Percentiles rank a stretch among this genome's conserved stretches.
These are phyloP conservation scores for Microctonus aethiopoides DNA, from an alignment of 2,888 invertebrate species.

Conservation along the genomic window DNA sequence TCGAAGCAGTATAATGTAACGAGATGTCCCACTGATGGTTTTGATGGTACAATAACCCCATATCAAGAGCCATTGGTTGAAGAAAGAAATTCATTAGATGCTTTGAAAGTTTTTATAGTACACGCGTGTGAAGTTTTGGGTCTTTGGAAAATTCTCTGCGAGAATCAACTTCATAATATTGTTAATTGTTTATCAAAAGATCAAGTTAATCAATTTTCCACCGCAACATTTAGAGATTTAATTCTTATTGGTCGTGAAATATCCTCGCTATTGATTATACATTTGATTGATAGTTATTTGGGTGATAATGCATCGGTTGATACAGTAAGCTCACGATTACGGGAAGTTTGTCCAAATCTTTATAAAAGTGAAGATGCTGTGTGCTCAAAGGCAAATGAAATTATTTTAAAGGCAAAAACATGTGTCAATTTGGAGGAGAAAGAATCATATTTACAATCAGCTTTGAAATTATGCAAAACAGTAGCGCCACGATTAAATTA, in stretches of 20 bases:
- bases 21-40: constrained; percentile 54
- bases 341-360: constrained; percentile 92
- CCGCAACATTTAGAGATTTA: constrained; percentile 77
- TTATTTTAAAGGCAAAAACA: constrained; percentile 83
- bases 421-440: constrained; percentile 81
- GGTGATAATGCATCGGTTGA: constrained; percentile 96
- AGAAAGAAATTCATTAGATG: constrained; percentile 82
- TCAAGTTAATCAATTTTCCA: constrained; percentile 71
- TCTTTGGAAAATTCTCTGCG: constrained; percentile 91
- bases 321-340: constrained; percentile 85
- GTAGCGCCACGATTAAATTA: constrained; percentile 90
- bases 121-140: constrained; percentile 90
- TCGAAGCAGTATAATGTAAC: constrained; percentile 57
- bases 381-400: constrained; percentile 93
- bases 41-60: constrained; percentile 53
- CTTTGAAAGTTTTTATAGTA: constrained; percentile 79
- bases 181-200: constrained; percentile 77
- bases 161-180: constrained; percentile 89
- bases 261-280: constrained; percentile 81
- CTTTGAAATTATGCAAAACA: constrained; percentile 86
- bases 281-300: constrained; percentile 89
- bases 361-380: constrained; percentile 96
- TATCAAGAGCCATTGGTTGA: constrained; percentile 68
- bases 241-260: constrained; percentile 83
- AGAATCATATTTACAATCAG: constrained; percentile 80